These are phyloP conservation scores for Strigamia maritima DNA, from an alignment of 2,888 invertebrate species.

Conservation along the genomic window DNA sequence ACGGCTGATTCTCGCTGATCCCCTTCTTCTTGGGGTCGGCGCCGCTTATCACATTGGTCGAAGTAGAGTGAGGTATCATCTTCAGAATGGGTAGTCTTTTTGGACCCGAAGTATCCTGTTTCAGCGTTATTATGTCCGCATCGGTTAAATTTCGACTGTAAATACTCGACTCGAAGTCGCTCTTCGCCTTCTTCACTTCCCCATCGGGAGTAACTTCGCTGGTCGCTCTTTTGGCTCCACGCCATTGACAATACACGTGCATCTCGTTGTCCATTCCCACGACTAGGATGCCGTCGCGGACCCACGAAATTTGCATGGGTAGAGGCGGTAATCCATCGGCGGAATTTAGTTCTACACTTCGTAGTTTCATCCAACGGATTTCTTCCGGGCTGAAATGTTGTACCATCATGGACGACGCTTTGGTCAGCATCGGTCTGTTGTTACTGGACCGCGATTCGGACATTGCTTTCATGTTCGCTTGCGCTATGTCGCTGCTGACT, in stretches of 20 bases:
- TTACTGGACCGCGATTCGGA: conserved; percentile 50
- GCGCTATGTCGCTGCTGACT: conserved; percentile 89
- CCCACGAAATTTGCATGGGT: conserved; percentile 99
- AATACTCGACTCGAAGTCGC: conserved; percentile 42
- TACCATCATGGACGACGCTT: conserved; percentile 85
- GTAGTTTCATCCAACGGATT: conserved; percentile 92
- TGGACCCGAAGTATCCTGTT: conserved; percentile 45
- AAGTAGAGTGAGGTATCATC: conserved; percentile 44
- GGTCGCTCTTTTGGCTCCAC: neutral
- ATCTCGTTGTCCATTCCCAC: conserved; percentile 99
- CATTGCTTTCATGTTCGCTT: conserved; percentile 89
- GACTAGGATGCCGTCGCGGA: conserved; percentile 93
- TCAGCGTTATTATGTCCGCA: conserved; percentile 46
- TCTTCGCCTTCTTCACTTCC: neutral
- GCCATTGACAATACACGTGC: conserved; percentile 98
- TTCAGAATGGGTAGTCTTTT: conserved; percentile 42
- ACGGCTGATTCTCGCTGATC: neutral
- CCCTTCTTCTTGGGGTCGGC: conserved; percentile 44
- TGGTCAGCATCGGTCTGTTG: conserved; percentile 69
- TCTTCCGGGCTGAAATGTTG: conserved; percentile 80
- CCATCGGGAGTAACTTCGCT: neutral
- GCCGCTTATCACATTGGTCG: conserved; percentile 43
- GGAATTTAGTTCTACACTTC: conserved; percentile 83
- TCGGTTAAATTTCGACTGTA: conserved; percentile 49
- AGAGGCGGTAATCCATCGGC: conserved; percentile 94